Base-by-base conservation (phyloP, 2,113 vertebrate species). In the Ailurus styani region DNA sequence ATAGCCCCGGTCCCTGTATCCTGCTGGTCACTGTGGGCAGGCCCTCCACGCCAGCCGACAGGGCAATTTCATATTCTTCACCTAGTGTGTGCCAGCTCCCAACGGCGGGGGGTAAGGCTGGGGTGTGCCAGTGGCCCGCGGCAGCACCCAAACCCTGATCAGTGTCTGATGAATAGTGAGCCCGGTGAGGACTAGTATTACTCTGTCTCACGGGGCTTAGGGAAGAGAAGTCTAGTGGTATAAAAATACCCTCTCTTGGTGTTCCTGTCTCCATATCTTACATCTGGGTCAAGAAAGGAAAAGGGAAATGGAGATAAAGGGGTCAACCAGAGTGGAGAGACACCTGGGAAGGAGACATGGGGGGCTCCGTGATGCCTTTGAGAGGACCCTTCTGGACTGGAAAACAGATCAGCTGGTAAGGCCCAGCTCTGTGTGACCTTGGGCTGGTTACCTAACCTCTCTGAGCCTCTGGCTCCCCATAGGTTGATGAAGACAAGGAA, bases 151-250 rank as follows among this genome's bases (percentile, higher is more conserved):
- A 20, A 3, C 27, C 4, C 3, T 0, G 27, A 12, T 8, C 37
- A 2, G 31, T 11, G 45, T 9, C 82, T 25, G 5, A 3, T 23
- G 6, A 8, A 1, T 1, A 31, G 11, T 5, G 31, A 45, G 29
- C n/a, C 9, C 3, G 0, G 4, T 34, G 11, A 27, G 12, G 0
- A 14, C 17, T 2, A 8, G 27, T 3, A 0, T 3, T 2, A 5
- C 0, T 37, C 23, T 14, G 0, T 29, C 60, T 55, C 15, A 0
- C 0, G 31, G 45, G 42, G 37, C 66, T 8, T n/a, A 37, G 8
- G 37, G 45, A 20, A 10, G 45, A n/a, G 62, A 8, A 7, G 8
- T 3, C 29, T 14, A 2, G 0, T 1, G 18, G 52, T 9, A 18
- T 29, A 25, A 55, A 82, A 34, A 40, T 4, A 73, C 25, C 31